Evolutionary conservation across 2,113 vertebrate genomes (phyloP).

Genomic region (Papio anubis): DNA sequence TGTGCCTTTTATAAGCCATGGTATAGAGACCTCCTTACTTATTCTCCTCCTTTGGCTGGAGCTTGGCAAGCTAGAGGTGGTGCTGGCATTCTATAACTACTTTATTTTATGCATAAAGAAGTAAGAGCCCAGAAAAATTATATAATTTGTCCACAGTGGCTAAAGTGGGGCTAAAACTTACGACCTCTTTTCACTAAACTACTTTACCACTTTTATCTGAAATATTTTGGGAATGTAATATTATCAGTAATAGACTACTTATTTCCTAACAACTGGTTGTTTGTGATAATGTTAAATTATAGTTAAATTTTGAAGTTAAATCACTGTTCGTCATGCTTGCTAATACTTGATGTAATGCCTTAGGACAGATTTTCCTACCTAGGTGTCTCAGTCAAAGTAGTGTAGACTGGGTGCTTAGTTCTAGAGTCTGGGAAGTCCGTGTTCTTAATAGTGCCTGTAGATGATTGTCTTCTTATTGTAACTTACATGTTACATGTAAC

Average conservation of each 20-base stretch:
- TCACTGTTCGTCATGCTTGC: neutral
- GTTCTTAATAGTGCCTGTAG: neutral
- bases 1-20: neutral
- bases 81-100: neutral
- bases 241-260: neutral
- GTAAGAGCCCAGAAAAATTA: neutral
- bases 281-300: constrained; percentile 12
- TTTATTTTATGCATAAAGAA: neutral
- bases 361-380: neutral
- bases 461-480: neutral
- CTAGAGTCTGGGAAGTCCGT: neutral
- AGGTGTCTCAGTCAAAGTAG: neutral
- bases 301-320: constrained; percentile 6
- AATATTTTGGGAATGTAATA: neutral
- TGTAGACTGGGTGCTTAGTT: neutral
- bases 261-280: constrained; percentile 31
- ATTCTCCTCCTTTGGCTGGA: neutral
- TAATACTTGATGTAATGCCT: neutral
- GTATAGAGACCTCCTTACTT: neutral
- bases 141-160: neutral
- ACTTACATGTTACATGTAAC: no score
- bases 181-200: neutral
- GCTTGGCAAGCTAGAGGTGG: neutral
- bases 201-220: neutral
- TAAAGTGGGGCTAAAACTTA: neutral